These are phyloP conservation scores for Arothron firmamentum DNA, from an alignment of 2,113 vertebrate species.

Conservation along the genomic window DNA sequence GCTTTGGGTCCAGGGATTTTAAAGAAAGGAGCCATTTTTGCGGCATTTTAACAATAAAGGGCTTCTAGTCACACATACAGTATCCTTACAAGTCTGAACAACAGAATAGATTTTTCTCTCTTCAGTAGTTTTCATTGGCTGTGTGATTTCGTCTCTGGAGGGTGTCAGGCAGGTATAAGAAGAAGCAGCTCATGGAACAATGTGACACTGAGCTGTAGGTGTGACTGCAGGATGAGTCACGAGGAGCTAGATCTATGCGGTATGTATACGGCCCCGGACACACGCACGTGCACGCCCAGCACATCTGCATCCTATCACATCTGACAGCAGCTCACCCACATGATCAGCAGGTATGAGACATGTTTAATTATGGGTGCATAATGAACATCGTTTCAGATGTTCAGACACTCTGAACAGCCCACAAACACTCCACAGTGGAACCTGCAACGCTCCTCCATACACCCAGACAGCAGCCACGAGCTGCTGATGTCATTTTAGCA, in stretches of 20 bases:
- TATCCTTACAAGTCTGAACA: no score
- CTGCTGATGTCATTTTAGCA: no score
- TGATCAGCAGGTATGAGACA: constrained; percentile 42
- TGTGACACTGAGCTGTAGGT: constrained; percentile 27
- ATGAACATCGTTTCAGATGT: constrained; percentile 34
- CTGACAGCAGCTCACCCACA: constrained; percentile 21
- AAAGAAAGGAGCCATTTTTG: no score
- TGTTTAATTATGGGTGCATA: constrained; percentile 48
- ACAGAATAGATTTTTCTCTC: no score
- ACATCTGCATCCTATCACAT: constrained; percentile 31
- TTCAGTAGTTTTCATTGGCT: background rate
- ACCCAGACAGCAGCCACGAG: no score
- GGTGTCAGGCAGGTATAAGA: constrained; percentile 21
- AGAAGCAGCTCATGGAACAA: constrained; percentile 19
- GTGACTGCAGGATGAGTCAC: constrained; percentile 46
- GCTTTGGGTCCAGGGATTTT: no score
- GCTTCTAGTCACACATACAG: no score
- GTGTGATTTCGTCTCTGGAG: background rate
- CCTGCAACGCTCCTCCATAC: no score
- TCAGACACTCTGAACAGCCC: constrained; percentile 3
- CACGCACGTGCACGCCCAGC: constrained; percentile 6
- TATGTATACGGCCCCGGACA: background rate
- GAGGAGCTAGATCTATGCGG: constrained; percentile 3
- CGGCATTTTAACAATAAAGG: no score
- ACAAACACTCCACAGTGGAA: no score